These are phyloP conservation scores for Trachymyrmex septentrionalis DNA, from an alignment of 1,140 invertebrate genomes.

Conservation along the genomic window DNA sequence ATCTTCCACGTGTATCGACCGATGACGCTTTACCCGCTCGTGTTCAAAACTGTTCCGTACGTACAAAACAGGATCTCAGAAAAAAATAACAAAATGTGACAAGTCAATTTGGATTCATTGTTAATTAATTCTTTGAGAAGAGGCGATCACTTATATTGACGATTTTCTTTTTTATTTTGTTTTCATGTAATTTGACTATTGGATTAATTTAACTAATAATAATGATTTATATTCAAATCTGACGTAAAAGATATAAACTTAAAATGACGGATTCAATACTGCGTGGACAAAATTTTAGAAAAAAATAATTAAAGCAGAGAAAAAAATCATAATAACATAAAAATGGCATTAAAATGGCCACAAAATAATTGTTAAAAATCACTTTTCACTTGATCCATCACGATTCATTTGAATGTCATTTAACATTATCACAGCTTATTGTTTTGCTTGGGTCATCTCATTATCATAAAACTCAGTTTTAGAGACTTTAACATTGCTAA, in stretches of 20 bases:
- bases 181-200: not conserved
- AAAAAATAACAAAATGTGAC: not conserved
- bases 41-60: slow-evolving; percentile 26
- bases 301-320: not conserved
- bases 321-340: too few relatives aligned
- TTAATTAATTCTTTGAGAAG: not conserved
- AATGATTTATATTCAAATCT: not conserved
- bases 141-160: too few relatives aligned
- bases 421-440: too few relatives aligned
- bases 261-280: not conserved
- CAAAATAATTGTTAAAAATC: too few relatives aligned
- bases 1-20: slow-evolving; percentile 15
- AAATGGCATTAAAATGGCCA: too few relatives aligned
- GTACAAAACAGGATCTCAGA: not conserved
- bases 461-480: not conserved
- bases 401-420: too few relatives aligned
- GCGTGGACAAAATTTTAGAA: not conserved
- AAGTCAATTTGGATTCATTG: not conserved
- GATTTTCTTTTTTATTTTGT: not conserved
- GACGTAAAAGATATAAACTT: not conserved
- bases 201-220: not conserved
- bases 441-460: not conserved
- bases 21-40: slow-evolving; percentile 9
- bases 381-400: too few relatives aligned
- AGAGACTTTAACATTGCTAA: not conserved